A percentile compares a stretch with the other conserved stretches of the same genome.
phyloP scores from a whole-genome alignment of 2,797 vertebrate genomes.

The Acanthopagrus latus region DNA sequence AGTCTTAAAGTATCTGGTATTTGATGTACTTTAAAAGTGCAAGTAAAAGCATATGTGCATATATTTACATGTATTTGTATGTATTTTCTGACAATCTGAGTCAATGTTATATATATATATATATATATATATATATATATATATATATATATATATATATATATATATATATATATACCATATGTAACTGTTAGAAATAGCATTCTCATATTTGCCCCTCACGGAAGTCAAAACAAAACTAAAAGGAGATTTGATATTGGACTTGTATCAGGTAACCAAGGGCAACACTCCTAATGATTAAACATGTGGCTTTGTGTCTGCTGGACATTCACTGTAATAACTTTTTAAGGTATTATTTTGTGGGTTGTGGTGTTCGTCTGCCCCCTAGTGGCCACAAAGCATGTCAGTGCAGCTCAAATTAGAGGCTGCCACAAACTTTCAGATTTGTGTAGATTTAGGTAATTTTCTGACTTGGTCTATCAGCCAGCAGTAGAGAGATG shows the following conservation, averaged over 20 bases:
- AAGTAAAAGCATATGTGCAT: too few species aligned
- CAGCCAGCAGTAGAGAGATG: not conserved
- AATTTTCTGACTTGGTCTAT: not conserved
- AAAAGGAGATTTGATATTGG: not conserved
- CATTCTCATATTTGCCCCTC: too few species aligned
- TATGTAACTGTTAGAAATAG: too few species aligned
- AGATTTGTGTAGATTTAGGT: not conserved
- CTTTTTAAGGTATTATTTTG: not conserved
- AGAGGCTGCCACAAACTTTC: too few species aligned
- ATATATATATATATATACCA: too few species aligned
- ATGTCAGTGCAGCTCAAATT: not conserved
- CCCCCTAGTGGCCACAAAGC: slow-evolving; percentile 1
- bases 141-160: too few species aligned
- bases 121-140: too few species aligned
- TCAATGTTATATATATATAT: too few species aligned
- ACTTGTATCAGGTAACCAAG: not conserved
- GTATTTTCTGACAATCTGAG: too few species aligned
- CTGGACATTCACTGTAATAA: not conserved
- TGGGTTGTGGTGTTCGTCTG: not conserved
- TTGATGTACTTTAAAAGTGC: too few species aligned
- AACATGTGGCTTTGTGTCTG: not conserved
- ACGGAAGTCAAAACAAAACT: not conserved
- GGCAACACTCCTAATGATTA: not conserved
- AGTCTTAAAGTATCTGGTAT: too few species aligned
- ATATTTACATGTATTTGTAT: too few species aligned